Percentiles rank a stretch among this genome's conserved stretches.
phyloP scores from a whole-genome alignment of 2,113 vertebrate genomes.

The Platichthys stellatus region DNA sequence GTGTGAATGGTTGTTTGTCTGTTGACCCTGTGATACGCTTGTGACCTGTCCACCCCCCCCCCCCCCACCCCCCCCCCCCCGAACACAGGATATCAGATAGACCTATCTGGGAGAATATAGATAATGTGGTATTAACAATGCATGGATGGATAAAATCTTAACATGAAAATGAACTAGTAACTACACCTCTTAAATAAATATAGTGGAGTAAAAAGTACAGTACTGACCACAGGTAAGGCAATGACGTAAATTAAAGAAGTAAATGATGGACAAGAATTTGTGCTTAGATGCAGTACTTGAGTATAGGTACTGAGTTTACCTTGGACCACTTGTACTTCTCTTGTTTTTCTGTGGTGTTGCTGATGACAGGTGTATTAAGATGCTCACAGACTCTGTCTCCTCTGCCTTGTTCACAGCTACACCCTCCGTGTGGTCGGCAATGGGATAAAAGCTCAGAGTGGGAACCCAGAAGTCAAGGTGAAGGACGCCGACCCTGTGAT shows the following conservation, averaged over 20 bases:
- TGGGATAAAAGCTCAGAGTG: constrained; percentile 88
- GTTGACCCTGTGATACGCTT: no score
- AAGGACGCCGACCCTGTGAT: constrained; percentile 88
- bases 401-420: constrained; percentile 80
- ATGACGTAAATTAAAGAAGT: not conserved
- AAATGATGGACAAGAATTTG: not conserved
- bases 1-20: no score
- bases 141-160: not conserved
- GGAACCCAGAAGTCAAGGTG: constrained; percentile 91
- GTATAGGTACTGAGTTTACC: not conserved
- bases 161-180: not conserved
- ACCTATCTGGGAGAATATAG: no score
- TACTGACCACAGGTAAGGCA: no score
- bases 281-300: not conserved
- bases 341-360: not conserved
- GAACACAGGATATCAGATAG: no score
- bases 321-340: not conserved
- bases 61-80: no score
- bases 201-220: not conserved
- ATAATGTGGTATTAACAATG: no score
- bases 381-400: constrained; percentile 13
- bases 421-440: constrained; percentile 87
- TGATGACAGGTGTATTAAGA: not conserved
- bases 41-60: no score
- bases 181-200: not conserved